Base-by-base conservation (phyloP, 2,797 vertebrate genomes). In the Otolemur crassicaudatus region DNA sequence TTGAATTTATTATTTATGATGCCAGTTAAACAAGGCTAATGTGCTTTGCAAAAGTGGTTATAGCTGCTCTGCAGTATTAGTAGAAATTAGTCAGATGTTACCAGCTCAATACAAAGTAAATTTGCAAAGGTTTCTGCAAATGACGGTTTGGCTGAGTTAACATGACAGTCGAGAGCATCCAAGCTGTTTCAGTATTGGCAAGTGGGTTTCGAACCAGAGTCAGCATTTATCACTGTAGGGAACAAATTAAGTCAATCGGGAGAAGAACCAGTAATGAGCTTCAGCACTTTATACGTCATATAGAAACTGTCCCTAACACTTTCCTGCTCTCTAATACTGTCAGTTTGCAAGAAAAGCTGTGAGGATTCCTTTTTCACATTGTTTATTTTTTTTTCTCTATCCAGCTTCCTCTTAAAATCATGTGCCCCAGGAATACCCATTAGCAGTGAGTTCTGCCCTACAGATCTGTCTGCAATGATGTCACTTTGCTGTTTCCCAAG, bases 1-100 rank as follows among this genome's bases (percentile, higher is more conserved):
- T 97, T 84, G 79, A 83, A 97, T 97, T 92, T 98, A 97, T 97
- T 97, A 98, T 98, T 97, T 97, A 97, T 97, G 93, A 96, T 96
- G 93, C 94, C 96, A 96, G 96, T 97, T 98, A 97, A 97, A 96
- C 91, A 96, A 96, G 95, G 93, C 95, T 97, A 97, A 98, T 97
- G 90, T 87, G 60, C 87, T 90, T 82, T 93, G 87, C 84, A 96
- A 92, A 97, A 97, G 93, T 97, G 94, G 94, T 97, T 97, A 94
- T 73, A 92, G 93, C 94, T 95, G 87, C 84, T 94, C 27, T 96
- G 93, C 84, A 88, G 84, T 96, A 97, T 97, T 97, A 97, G 96
- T 96, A 92, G 96, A 96, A 97, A 97, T 98, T 97, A 97, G 95
- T 97, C 96, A 96, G 96, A 97, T 96, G 90, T 95, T 97, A 97